Evolutionary conservation across 1,140 invertebrate genomes (phyloP), one percentile per base, ranked within the genome.

Genomic region (Drosophila guanche): DNA sequence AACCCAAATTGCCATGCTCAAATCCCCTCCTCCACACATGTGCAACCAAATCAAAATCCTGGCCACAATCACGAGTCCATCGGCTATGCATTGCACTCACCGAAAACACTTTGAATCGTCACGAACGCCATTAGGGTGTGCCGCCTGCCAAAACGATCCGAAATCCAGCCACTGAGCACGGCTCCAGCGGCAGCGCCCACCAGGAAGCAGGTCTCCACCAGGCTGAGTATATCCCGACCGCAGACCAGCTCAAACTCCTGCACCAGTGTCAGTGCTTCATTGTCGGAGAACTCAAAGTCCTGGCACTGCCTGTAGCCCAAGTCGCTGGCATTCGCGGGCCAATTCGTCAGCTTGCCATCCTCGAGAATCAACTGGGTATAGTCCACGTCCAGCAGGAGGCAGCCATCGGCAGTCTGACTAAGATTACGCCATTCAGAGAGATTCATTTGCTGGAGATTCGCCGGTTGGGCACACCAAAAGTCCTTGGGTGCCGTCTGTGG

Each of bases 61-160:
- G 46, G 23, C 8, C 27, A 1, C 12, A 37, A 41, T 68, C 72
- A 66, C n/a, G 57, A 33, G 16, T 14, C 37, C 46, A 70, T 71
- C 56, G 65, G 59, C 25, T 62, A 65, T 74, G 68, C 59, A 74
- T 47, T 52, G 10, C 8, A 89, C 89, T 76, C 50, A 91, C 90
- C 90, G 10, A 89, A 78, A 25, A 80, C 45, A 5, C 78, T 75
- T 53, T 91, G 90, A 37, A 91, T 74, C n/a, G 63, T 67, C 29
- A 81, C 90, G 41, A 91, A 94, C 1, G 93, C 81, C 91, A 96
- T 94, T 33, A 97, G 86, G 1, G 95, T 95, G 46, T 92, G 92
- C 83, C 96, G 96, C 46, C 96, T 92, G 3, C 96, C 96, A 78
- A 94, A 96, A 77, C 80, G 71, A 86, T 95, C 95, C 8, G 95